A percentile compares a stretch with the other conserved stretches of the same genome.
Conservation (phyloP, 2,888 invertebrate species). For the Orthonychiurus folsomi region DNA sequence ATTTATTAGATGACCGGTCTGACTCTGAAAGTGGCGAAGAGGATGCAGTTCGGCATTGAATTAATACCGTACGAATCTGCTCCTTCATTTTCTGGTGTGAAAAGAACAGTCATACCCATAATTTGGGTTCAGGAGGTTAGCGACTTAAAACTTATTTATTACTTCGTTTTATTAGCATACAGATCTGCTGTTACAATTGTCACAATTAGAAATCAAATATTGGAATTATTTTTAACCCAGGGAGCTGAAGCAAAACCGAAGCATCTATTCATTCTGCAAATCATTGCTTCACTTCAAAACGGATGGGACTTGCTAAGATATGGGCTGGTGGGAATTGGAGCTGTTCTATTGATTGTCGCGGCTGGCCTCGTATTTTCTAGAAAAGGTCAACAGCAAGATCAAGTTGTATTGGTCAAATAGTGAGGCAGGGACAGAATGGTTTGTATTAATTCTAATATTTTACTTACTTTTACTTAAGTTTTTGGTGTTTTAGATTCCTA, state of each 20-base stretch:
- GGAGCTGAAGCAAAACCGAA: conserved; percentile 17
- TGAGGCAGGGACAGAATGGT: too few species aligned
- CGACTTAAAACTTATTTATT: not conserved
- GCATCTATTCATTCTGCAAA: conserved; percentile 16
- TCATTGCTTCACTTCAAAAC: conserved; percentile 19
- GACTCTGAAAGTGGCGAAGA: conserved; percentile 28
- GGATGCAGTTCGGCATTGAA: conserved; percentile 33
- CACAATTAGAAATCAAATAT: too few species aligned
- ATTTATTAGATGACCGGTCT: conserved; percentile 31
- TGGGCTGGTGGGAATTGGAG: conserved; percentile 16
- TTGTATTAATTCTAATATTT: not conserved
- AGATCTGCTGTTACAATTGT: too few species aligned
- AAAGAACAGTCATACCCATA: conserved; percentile 32
- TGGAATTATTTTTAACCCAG: conserved; percentile 13
- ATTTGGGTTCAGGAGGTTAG: conserved; percentile 38
- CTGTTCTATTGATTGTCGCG: conserved; percentile 16
- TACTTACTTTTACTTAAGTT: too few species aligned
- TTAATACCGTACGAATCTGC: conserved; percentile 27
- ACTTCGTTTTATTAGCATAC: not conserved
- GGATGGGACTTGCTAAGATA: conserved; percentile 19
- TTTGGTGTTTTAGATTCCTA: too few species aligned
- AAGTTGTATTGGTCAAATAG: conserved; percentile 22
- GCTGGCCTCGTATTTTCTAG: conserved; percentile 17
- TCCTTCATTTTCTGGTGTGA: conserved; percentile 24
- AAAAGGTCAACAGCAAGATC: conserved; percentile 16